Conservation (phyloP, 2,797 vertebrate genomes). For the Sitta carolinensis region DNA sequence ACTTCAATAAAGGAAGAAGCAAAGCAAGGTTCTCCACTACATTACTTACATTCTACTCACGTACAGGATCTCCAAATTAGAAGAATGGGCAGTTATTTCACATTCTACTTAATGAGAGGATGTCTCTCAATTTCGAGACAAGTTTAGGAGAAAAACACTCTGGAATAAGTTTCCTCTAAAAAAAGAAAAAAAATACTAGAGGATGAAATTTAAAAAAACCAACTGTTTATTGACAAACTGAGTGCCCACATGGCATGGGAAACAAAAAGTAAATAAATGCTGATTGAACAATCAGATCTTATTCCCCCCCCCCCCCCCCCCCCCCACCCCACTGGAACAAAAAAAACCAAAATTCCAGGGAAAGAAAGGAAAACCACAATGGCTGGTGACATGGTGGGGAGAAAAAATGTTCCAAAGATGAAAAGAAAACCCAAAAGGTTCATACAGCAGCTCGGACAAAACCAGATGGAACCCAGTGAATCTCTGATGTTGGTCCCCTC, state of each 20-base stretch:
- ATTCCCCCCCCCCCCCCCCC: rapidly evolving
- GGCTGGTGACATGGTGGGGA: rapidly evolving
- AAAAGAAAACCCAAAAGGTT: rapidly evolving
- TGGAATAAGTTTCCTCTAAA: not conserved
- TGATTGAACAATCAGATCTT: not conserved
- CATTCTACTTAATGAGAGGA: not conserved
- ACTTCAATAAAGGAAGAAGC: not conserved
- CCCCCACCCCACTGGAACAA: rapidly evolving
- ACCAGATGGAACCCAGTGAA: not conserved
- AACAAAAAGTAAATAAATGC: not conserved
- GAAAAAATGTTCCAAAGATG: not conserved
- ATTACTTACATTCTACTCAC: not conserved
- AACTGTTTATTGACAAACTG: rapidly evolving
- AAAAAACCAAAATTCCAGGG: rapidly evolving
- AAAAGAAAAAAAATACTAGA: not conserved
- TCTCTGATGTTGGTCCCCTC: not conserved
- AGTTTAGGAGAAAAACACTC: not conserved
- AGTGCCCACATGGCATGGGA: rapidly evolving
- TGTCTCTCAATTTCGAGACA: not conserved
- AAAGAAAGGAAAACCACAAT: not conserved
- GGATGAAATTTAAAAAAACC: not conserved
- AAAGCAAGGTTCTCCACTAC: not conserved
- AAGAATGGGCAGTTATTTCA: not conserved
- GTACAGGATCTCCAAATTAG: not conserved
- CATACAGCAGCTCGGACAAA: rapidly evolving